Evolutionary conservation across 2,888 invertebrate genomes (phyloP), one percentile per base, ranked within the genome.

Genomic region (Copidosoma aretas): DNA sequence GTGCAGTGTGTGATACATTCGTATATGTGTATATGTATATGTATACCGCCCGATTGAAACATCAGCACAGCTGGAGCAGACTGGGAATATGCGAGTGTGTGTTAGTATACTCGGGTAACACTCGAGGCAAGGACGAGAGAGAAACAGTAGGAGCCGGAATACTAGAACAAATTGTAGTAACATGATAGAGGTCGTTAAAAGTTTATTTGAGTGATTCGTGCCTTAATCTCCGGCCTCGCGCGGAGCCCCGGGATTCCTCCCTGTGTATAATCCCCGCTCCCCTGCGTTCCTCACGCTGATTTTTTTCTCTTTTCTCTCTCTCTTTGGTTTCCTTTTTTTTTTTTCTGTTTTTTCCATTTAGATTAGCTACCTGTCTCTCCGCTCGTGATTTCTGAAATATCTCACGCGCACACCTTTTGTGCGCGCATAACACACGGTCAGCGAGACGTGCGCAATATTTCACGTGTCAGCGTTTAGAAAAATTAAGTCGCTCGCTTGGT

Each of bases 121-220:
- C n/a, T 32, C 4, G 17, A 12, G 43, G 3, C 14, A 12, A 46
- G 43, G 17, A 46, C 8, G 43, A 52, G 56, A 41, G 46, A 51
- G 25, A 49, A 39, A 22, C 2, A 22, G 10, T 17, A 19, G 21
- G 17, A 24, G 43, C 3, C 53, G 54, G 19, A 49, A 63, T 69
- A 59, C 62, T 64, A 68, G 64, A 54, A 64, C 66, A 70, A 69
- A 66, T 63, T 63, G 60, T 39, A 46, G 52, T 63, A 63, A 70
- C 62, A 51, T 49, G 68, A 68, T 68, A 71, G 68, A 71, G 71
- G 67, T 62, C 71, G 68, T 71, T 68, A 67, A 68, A 62, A 71
- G 65, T 71, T 71, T 68, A 68, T 71, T 71, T 68, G 71, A 68
- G 68, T 68, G 71, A 71, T 71, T 68, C 68, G 71, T 68, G 66